phyloP scores from a whole-genome alignment of 2,888 invertebrate genomes.

The Temnothorax unifasciatus region DNA sequence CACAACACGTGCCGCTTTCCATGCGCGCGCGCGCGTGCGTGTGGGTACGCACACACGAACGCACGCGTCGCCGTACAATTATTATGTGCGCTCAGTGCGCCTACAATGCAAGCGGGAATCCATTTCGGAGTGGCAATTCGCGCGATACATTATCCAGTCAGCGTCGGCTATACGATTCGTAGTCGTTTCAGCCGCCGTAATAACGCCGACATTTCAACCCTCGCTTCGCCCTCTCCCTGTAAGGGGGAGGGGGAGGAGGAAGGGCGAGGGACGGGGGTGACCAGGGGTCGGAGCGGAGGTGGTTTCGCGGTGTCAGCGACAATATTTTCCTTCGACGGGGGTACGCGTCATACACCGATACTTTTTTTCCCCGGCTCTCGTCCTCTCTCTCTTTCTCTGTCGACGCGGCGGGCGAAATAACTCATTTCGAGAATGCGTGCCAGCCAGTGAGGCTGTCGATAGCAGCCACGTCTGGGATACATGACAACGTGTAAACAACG shows the following conservation, averaged over 20 bases:
- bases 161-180: slow-evolving; percentile 73
- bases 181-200: slow-evolving; percentile 74
- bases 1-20: slow-evolving; percentile 27
- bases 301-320: slow-evolving; percentile 73
- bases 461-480: slow-evolving; percentile 77
- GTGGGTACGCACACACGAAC: neutral
- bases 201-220: slow-evolving; percentile 74
- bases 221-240: slow-evolving; percentile 57
- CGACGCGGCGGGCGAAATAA: slow-evolving; percentile 71
- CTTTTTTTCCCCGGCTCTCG: slow-evolving; percentile 46
- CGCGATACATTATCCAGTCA: slow-evolving; percentile 77
- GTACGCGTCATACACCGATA: slow-evolving; percentile 66
- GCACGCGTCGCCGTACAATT: slow-evolving; percentile 63
- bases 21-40: neutral
- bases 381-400: slow-evolving; percentile 12
- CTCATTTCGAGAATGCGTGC: slow-evolving; percentile 80
- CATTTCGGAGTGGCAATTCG: slow-evolving; percentile 76
- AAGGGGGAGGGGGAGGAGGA: slow-evolving; percentile 26
- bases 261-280: slow-evolving; percentile 22
- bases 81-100: slow-evolving; percentile 70
- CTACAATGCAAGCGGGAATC: slow-evolving; percentile 72
- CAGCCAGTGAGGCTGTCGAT: slow-evolving; percentile 81
- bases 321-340: slow-evolving; percentile 77
- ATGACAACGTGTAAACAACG: slow-evolving; percentile 83
- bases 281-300: slow-evolving; percentile 47